Evolutionary conservation across 2,797 vertebrate genomes (phyloP), one percentile per base, ranked within the genome.

Genomic region (Artibeus lituratus): DNA sequence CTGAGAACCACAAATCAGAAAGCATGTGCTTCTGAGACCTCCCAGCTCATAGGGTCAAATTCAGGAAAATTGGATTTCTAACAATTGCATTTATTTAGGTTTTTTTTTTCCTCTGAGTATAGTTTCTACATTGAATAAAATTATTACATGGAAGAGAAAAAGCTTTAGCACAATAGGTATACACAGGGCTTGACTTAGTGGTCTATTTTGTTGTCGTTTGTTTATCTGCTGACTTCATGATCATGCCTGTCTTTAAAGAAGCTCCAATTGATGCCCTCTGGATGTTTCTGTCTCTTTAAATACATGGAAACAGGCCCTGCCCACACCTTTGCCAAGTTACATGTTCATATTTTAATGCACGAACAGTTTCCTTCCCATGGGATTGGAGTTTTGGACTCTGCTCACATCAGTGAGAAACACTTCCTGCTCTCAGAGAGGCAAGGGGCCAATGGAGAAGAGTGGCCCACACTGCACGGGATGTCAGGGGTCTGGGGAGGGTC

Each of bases 31-130:
- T 95, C 49, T 26, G 35, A 96, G 74, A 95, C 83, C 77, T 89
- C 51, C 73, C 49, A 94, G 44, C 81, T 53, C n/a, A 72, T 10
- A n/a, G 53, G 91, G 89, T 96, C 95, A 96, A 92, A 95, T 84
- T 96, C 72, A 77, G 76, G 83, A 95, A 97, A 96, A 97, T 90
- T 97, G 86, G 89, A 96, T 96, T 96, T 95, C 96, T 92, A 96
- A 90, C 53, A 91, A 95, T 78, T 93, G 59, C 55, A 82, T 91
- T 88, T 94, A 76, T 88, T 95, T 87, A 76, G 32, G 7, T 14
- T 55, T 65, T 65, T 57, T 35, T 12, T 35, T 14, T 0, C 21
- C 5, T 24, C 62, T 24, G 53, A 82, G n/a, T 47, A 53, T 87
- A 80, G 80, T 94, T 73, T 94, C 59, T 80, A 65, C 26, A 72